phyloP scores from a whole-genome alignment of 1,140 invertebrate genomes.

The Orius insidiosus region DNA sequence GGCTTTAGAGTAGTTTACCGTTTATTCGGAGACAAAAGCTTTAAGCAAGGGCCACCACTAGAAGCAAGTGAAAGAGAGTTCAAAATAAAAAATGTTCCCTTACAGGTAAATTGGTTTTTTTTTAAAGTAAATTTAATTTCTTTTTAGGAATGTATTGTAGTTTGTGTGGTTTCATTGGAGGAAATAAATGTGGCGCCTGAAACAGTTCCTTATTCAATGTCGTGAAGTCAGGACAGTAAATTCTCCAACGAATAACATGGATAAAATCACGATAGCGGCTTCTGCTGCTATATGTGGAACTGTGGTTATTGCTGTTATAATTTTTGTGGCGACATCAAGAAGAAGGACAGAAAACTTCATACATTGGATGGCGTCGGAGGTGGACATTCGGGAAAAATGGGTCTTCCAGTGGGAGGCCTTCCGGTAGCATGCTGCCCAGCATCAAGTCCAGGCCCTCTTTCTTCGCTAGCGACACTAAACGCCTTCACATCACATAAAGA shows the following conservation, averaged over 20 bases:
- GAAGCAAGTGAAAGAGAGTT: slow-evolving; percentile 76
- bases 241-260: slow-evolving; percentile 69
- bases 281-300: slow-evolving; percentile 86
- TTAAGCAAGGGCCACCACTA: slow-evolving; percentile 72
- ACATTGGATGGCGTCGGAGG: slow-evolving; percentile 47
- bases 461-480: slow-evolving; percentile 57
- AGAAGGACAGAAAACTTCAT: slow-evolving; percentile 45
- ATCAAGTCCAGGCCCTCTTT: slow-evolving; percentile 56
- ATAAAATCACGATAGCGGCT: slow-evolving; percentile 84
- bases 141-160: slow-evolving; percentile 71
- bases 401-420: slow-evolving; percentile 45
- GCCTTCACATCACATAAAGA: slow-evolving; percentile 72
- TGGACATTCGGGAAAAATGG: slow-evolving; percentile 34
- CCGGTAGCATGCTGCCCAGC: slow-evolving; percentile 56
- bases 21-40: slow-evolving; percentile 73
- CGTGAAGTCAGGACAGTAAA: slow-evolving; percentile 66
- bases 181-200: slow-evolving; percentile 69
- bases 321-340: slow-evolving; percentile 70
- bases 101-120: slow-evolving; percentile 39
- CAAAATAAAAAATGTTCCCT: slow-evolving; percentile 79
- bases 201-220: slow-evolving; percentile 70
- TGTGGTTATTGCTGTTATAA: slow-evolving; percentile 69
- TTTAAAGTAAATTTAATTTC: slow-evolving; percentile 1
- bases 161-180: slow-evolving; percentile 78
- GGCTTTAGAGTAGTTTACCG: slow-evolving; percentile 79